Conservation (phyloP, 2,113 vertebrate genomes). For the Neoarius graeffei region DNA sequence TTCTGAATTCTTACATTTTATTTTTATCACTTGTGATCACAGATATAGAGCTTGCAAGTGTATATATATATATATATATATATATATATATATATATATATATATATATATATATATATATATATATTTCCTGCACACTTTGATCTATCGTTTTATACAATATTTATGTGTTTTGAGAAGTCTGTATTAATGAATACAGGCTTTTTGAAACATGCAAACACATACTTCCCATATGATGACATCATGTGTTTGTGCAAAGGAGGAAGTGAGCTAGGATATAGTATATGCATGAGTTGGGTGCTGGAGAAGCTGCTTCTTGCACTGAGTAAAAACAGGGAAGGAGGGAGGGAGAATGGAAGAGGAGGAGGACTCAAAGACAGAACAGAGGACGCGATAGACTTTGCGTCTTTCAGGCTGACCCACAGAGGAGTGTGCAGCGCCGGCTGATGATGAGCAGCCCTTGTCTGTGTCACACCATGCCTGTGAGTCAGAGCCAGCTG, state of each 20-base stretch:
- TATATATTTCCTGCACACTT: background rate
- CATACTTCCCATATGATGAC: slow-evolving; percentile 23
- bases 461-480: slow-evolving; percentile 70
- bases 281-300: slow-evolving; percentile 48
- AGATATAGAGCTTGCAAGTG: too few relatives aligned
- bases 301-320: slow-evolving; percentile 33
- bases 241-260: slow-evolving; percentile 26
- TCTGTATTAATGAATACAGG: background rate
- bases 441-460: slow-evolving; percentile 75
- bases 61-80: too few relatives aligned
- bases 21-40: background rate
- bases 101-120: too few relatives aligned
- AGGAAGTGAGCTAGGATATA: slow-evolving; percentile 38
- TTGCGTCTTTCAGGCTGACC: slow-evolving; percentile 54
- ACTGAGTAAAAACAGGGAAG: slow-evolving; percentile 11
- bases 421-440: slow-evolving; percentile 26
- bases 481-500: slow-evolving; percentile 70
- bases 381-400: slow-evolving; percentile 58
- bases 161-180: background rate
- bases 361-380: slow-evolving; percentile 30
- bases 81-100: too few relatives aligned
- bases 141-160: background rate
- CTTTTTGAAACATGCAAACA: background rate
- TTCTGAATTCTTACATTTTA: background rate
- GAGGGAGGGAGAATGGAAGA: slow-evolving; percentile 18